phyloP scores from a whole-genome alignment of 2,113 vertebrate genomes.

The Pardalotus punctatus region DNA sequence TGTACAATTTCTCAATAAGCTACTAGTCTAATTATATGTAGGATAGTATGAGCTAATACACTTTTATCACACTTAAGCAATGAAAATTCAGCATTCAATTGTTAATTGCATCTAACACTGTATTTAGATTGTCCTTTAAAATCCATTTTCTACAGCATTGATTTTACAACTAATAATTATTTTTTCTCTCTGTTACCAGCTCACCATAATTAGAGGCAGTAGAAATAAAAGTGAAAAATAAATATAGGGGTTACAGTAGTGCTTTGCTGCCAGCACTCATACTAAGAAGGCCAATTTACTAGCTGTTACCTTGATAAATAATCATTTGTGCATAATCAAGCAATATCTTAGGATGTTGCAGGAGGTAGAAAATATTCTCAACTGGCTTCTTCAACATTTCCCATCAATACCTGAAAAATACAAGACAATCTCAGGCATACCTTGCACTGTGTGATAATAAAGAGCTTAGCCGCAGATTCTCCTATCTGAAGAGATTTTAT shows the following conservation, averaged over 20 bases:
- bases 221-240: neutral
- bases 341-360: neutral
- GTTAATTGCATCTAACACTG: neutral
- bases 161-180: neutral
- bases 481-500: neutral
- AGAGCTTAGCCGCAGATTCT: neutral
- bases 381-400: neutral
- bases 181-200: neutral
- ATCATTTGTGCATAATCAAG: neutral
- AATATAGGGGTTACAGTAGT: neutral
- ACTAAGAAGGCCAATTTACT: neutral
- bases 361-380: neutral
- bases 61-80: neutral
- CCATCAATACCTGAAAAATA: neutral
- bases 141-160: neutral
- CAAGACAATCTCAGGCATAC: neutral
- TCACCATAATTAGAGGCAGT: neutral
- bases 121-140: conserved; percentile 24
- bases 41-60: neutral
- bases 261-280: neutral
- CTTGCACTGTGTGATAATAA: neutral
- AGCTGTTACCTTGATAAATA: neutral
- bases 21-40: neutral
- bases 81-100: neutral
- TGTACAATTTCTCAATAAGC: neutral